These are phyloP conservation scores for Quadriops clusia DNA, from an alignment of 2,888 invertebrate species.

Conservation along the genomic window DNA sequence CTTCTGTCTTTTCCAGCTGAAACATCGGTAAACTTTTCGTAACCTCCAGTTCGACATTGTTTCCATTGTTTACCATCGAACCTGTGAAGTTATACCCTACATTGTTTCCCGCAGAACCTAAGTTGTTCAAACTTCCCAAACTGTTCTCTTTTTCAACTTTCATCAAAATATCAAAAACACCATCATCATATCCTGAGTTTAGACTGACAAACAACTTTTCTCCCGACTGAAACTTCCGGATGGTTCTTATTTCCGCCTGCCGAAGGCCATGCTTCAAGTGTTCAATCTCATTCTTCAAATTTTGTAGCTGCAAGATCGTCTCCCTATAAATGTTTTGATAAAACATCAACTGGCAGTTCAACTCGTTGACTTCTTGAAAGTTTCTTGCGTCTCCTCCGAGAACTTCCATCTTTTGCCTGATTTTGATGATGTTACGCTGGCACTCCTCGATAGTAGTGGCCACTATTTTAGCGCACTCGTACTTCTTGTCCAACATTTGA, in stretches of 20 bases:
- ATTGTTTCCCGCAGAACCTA: no score
- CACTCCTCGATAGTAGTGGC: constrained; percentile 25
- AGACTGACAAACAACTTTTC: no score
- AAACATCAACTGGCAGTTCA: constrained; percentile 20
- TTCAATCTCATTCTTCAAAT: constrained; percentile 25
- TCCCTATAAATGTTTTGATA: constrained; percentile 28
- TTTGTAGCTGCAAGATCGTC: constrained; percentile 23
- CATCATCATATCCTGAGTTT: no score
- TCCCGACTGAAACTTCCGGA: constrained; percentile 18
- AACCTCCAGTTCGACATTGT: no score
- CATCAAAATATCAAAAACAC: no score
- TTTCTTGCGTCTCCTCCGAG: constrained; percentile 6
- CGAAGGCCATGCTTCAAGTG: constrained; percentile 25
- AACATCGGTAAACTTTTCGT: no score
- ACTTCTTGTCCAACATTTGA: constrained; percentile 21
- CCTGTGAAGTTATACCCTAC: no score
- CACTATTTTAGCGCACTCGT: constrained; percentile 23
- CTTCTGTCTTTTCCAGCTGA: no score
- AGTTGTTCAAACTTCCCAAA: no score
- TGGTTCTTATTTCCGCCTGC: constrained; percentile 21
- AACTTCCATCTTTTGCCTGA: constrained; percentile 21
- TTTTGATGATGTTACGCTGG: constrained; percentile 25
- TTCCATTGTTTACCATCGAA: no score
- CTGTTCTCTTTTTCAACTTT: no score
- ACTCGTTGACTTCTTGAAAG: constrained; percentile 12